Evolutionary conservation across 2,113 vertebrate species (phyloP), one percentile per base, ranked within the genome.

Genomic region (Myotis yumanensis): DNA sequence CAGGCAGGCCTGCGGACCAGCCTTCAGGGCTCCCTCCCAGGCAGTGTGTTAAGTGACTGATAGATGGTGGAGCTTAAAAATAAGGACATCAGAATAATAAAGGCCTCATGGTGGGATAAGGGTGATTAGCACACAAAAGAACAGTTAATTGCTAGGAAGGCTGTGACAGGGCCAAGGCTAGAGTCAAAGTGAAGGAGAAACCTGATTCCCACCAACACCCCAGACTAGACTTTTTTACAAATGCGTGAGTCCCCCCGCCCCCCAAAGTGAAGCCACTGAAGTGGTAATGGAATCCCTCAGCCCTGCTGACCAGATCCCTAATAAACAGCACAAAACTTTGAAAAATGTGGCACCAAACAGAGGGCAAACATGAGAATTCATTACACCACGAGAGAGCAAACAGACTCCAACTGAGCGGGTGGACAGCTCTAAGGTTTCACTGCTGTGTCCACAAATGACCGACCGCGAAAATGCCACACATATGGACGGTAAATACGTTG

Each of bases 81-180:
- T 95, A 68, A 52, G 73, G 91, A 68, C 94, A 75, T 35, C 43
- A 0, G 89, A 68, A 2, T 72, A 79, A 89, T 59, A 95, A 81
- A 9, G 0, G 10, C 71, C 28, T 20, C 59, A 79, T 77, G 20
- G 35, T 8, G 37, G 0, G 16, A 89, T 40, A n/a, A 32, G 73
- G 92, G 64, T 89, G 91, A 96, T 97, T 71, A 96, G 4, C 35
- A 14, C 68, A 86, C 95, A 75, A 85, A 95, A 97, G 95, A 81
- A 0, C 43, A 57, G 86, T 35, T 90, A 66, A 73, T 57, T 57
- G 3, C 88, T 3, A 0, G 28, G 96, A 90, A 96, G 94, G 95
- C 32, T 94, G 89, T 75, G 84, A 25, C 40, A 51, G 37, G 40
- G 76, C 59, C 10, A 30, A 89, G 69, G 69, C 66, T 35, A 52